Evolutionary conservation across 2,888 invertebrate genomes (phyloP).

Genomic region (Rotaria socialis): DNA sequence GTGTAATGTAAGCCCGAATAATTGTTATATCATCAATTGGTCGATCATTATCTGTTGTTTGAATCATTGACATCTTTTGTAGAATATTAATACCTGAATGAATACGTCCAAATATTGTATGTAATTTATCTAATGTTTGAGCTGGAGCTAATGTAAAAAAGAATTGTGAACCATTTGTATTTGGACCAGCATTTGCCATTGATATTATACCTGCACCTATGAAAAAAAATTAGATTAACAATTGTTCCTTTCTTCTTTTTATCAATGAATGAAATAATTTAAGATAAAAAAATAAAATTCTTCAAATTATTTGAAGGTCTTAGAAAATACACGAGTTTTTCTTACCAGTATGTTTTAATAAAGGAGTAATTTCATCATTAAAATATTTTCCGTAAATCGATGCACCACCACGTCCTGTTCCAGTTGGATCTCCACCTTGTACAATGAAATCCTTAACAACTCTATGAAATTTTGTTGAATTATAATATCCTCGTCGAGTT

Average conservation of each 20-base stretch:
- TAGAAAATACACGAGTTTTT: too few relatives aligned
- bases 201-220: constrained; percentile 76
- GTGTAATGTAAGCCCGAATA: constrained; percentile 45
- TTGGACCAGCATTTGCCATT: constrained; percentile 96
- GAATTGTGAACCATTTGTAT: constrained; percentile 95
- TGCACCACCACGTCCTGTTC: constrained; percentile 84
- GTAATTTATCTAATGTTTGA: constrained; percentile 82
- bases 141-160: constrained; percentile 92
- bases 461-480: constrained; percentile 85
- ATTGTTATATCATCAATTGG: constrained; percentile 75
- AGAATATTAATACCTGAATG: constrained; percentile 82
- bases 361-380: constrained; percentile 86
- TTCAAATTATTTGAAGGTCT: too few relatives aligned
- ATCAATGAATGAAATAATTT: too few relatives aligned
- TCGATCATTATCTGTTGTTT: constrained; percentile 83
- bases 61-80: constrained; percentile 83
- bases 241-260: too few relatives aligned
- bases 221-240: constrained; percentile 35
- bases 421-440: constrained; percentile 85
- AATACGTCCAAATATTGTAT: constrained; percentile 87
- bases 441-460: constrained; percentile 73
- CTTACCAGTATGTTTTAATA: constrained; percentile 85
- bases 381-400: constrained; percentile 93
- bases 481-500: constrained; percentile 84
- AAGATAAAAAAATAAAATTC: too few relatives aligned